Base-by-base conservation (phyloP, 2,113 vertebrate genomes). In the Ameiurus melas region DNA sequence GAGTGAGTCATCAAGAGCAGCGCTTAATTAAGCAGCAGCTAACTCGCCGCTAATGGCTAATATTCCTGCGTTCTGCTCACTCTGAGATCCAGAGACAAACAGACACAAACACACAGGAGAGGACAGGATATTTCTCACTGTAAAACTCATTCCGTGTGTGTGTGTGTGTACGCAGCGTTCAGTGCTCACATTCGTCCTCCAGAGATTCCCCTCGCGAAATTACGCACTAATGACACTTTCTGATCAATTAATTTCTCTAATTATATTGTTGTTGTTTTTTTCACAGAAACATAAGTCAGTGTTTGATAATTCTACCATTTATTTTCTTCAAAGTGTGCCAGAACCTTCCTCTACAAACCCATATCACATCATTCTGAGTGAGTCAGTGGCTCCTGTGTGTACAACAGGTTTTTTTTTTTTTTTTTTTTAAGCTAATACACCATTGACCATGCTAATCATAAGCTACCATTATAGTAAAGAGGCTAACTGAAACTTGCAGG, bases 11-110 rank as follows among this genome's bases (percentile, higher is more conserved):
- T n/a, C 51, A 30, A 55, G 25, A 78, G 51, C 77, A 80, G 30
- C 16, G 51, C 16, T 80, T 80, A 80, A 80, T 80, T 30, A 80
- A 80, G n/a, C 51, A 80, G n/a, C 13, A 20, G 77, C 77, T 30
- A 80, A 80, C 2, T 55, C 77, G 9, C 51, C 51, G n/a, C 17
- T 80, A 80, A 80, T 55, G 22, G n/a, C 27, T 55, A 80, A 80
- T 57, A 80, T 33, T 79, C 25, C 71, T 43, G 22, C 22, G 33
- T 77, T 51, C 39, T 51, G 43, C 51, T 80, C n/a, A 20, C 16
- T 57, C 51, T 57, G 43, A 55, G 6, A 43, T 73, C 36, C 36
- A 2, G 36, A 71, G 14, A 71, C 68, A 70, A 14, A 43, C 70
- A 73, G 22, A 43, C 36, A 75, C 39, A 77, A 39, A 80, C 78